Evolutionary conservation across 1,140 invertebrate species (phyloP), one percentile per base, ranked within the genome.

Genomic region (Galleria mellonella): DNA sequence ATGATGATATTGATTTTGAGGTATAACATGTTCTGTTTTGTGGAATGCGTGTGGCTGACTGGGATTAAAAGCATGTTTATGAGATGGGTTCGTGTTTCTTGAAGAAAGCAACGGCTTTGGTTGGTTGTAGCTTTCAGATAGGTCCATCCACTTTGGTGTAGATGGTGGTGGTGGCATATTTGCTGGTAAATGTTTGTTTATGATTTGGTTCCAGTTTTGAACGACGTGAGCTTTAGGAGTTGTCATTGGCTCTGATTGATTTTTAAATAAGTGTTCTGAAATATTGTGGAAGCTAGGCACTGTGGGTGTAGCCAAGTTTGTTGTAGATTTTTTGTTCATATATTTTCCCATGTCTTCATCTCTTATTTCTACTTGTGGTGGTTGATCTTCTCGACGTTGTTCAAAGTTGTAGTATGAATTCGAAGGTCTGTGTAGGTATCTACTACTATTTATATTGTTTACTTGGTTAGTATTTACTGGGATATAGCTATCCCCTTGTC

Each of bases 291-390:
- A 1, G 9, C 12, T 4, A 14, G 13, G 0, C 13, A 15, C 12
- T 8, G 30, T 40, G 2, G 45, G 40, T 1, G 55, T 51, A 23
- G 17, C 17, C 2, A 3, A 6, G 6, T 2, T 23, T 1, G 42
- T 44, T 8, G 37, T 48, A 32, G 44, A 46, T 12, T 45, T 39
- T 33, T 48, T 47, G 40, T 51, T 28, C 47, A 67, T 51, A 27
- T 70, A 73, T 14, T 55, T 63, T 28, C 56, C 50, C 9, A 67
- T 40, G 28, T 54, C 55, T 44, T 69, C 62, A 31, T 66, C 49
- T 53, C 51, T 54, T 27, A 43, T 40, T 32, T 66, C 64, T 9
- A 67, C 15, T 43, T 66, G 59, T 0, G 60, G 46, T 0, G 47
- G 51, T 32, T 67, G 51, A 13, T 60, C 56, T 6, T 13, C 43